phyloP scores from a whole-genome alignment of 1,140 invertebrate genomes.

The Conopomorpha cramerella region DNA sequence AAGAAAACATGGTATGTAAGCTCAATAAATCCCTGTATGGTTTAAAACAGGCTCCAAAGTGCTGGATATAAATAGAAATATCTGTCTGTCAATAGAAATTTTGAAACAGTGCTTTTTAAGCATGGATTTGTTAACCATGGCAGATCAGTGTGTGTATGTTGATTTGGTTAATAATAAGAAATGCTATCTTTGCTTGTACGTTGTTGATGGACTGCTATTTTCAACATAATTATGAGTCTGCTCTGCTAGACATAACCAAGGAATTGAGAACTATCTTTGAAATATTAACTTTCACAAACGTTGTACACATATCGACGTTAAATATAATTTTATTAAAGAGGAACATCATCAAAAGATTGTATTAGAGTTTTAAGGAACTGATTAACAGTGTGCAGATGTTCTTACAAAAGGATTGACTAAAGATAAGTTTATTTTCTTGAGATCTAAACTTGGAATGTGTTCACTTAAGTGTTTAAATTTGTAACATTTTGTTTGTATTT shows the following conservation, averaged over 20 bases:
- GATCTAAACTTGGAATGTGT: too few relatives aligned
- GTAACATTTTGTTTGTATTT: too few relatives aligned
- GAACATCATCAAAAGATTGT: too few relatives aligned
- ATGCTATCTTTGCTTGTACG: slow-evolving; percentile 40
- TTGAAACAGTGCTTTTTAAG: slow-evolving; percentile 16
- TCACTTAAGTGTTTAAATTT: too few relatives aligned
- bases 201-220: slow-evolving; percentile 50
- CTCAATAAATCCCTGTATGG: slow-evolving; percentile 36
- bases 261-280: slow-evolving; percentile 14
- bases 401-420: too few relatives aligned
- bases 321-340: too few relatives aligned
- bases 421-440: too few relatives aligned
- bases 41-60: slow-evolving; percentile 35
- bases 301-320: too few relatives aligned
- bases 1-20: slow-evolving; percentile 19
- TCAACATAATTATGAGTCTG: slow-evolving; percentile 6
- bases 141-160: slow-evolving; percentile 37
- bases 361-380: too few relatives aligned
- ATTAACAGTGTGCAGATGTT: too few relatives aligned
- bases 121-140: slow-evolving; percentile 24
- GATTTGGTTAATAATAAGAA: slow-evolving; percentile 10
- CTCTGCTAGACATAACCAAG: slow-evolving; percentile 13
- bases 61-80: too few relatives aligned
- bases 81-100: slow-evolving; percentile 24
- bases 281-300: too few relatives aligned